Conservation (phyloP, 2,888 invertebrate species). For the Priocnemis perturbator region DNA sequence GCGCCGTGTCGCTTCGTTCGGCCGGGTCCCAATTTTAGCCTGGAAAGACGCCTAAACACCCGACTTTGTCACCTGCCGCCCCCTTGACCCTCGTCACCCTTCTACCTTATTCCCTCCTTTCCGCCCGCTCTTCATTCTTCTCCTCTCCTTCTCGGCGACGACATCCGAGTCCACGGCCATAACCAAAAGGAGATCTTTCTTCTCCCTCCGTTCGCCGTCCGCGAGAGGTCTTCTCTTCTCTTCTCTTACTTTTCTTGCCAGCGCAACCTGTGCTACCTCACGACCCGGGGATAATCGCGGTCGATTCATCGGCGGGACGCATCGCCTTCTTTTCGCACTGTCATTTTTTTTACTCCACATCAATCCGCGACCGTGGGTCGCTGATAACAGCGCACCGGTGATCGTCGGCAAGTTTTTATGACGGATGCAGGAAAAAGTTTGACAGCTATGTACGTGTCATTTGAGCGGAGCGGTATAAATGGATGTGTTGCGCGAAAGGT, state of each 20-base stretch:
- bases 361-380: too few relatives aligned
- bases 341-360: too few relatives aligned
- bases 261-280: background rate
- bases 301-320: background rate
- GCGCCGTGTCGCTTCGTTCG: conserved; percentile 28
- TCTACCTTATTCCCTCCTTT: conserved; percentile 7
- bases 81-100: conserved; percentile 36
- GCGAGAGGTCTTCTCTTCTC: background rate
- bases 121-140: background rate
- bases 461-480: too few relatives aligned
- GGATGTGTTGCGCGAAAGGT: too few relatives aligned
- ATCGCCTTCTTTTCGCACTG: background rate
- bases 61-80: conserved; percentile 68
- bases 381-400: too few relatives aligned
- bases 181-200: background rate
- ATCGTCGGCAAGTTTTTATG: too few relatives aligned
- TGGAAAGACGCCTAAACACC: conserved; percentile 59
- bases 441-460: too few relatives aligned
- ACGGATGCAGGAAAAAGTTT: too few relatives aligned
- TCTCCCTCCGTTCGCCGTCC: background rate
- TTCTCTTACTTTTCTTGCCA: background rate
- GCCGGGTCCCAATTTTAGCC: conserved; percentile 62
- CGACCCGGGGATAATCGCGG: background rate
- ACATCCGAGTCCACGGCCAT: background rate
- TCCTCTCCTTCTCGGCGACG: conserved; percentile 20